Evolutionary conservation across 2,888 invertebrate species (phyloP).

Genomic region (Phania funesta): DNA sequence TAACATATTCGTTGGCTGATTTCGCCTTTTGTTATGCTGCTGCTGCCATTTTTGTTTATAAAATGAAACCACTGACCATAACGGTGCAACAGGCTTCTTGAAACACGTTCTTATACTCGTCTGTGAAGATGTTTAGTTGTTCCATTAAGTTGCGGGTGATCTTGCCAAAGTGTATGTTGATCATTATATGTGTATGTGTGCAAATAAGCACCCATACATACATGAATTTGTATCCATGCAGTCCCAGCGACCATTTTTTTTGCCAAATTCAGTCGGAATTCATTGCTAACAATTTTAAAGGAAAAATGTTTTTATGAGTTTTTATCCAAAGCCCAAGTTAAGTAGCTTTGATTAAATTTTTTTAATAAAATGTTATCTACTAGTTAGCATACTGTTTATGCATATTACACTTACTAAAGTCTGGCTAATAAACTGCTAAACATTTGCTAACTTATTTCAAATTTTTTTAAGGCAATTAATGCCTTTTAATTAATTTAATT

Average conservation of each 20-base stretch:
- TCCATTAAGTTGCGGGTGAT: constrained; percentile 63
- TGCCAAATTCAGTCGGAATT: not conserved
- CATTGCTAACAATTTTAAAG: too few species aligned
- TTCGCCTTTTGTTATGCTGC: constrained; percentile 2
- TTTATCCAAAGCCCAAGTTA: too few species aligned
- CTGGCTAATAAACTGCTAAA: too few species aligned
- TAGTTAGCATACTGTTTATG: too few species aligned
- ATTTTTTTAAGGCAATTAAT: too few species aligned
- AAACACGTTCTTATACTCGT: constrained; percentile 42
- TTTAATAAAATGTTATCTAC: too few species aligned
- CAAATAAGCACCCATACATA: not conserved
- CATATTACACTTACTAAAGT: too few species aligned
- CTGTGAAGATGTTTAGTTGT: constrained; percentile 50
- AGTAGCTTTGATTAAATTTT: too few species aligned
- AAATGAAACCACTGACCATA: constrained; percentile 67
- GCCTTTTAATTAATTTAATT: too few species aligned
- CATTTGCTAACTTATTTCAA: too few species aligned
- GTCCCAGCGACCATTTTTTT: not conserved
- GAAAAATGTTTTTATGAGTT: too few species aligned
- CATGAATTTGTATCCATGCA: not conserved
- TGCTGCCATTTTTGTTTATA: constrained; percentile 57
- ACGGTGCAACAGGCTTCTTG: constrained; percentile 61
- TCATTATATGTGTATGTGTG: not conserved
- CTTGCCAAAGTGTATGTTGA: constrained; percentile 23
- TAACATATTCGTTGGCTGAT: constrained; percentile 38